Evolutionary conservation across 2,888 invertebrate species (phyloP), one percentile per base, ranked within the genome.

Genomic region (Cephus sareptanus): DNA sequence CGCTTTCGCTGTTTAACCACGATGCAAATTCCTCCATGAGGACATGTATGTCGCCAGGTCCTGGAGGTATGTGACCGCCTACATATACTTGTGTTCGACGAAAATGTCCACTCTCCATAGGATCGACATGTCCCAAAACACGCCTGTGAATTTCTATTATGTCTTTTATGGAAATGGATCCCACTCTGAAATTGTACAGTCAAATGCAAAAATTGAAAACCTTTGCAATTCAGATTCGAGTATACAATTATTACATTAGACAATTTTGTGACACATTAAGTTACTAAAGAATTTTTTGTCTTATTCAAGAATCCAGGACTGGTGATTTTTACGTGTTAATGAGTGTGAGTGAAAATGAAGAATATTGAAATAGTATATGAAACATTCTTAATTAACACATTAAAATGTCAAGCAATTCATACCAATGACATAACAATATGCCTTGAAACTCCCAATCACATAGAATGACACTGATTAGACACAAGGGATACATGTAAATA

Each of bases 101-200:
- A 88, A 98, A 96, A 77, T 95, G 94, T 1, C 99, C 99, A 1
- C 98, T 97, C 90, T 97, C 96, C 3, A 97, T 92, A 0, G 98
- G 98, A 92, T 99, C 98, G 0, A 98, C 98, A 92, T 97, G 98
- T 0, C 99, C 99, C 86, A 99, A 92, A 0, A 99, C 98, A 83
- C 98, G 94, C 81, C 95, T 94, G 90, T 99, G 99, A 85, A 99
- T 97, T 87, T 98, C 97, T 77, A 98, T 91, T 82, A 99, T 96
- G 90, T 99, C 98, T 70, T 96, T 94, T 79, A 98, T 93, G 0
- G 95, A 95, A 71, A 98, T 95, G 76, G 94, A 94, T 79, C 97
- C 95, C 82, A 97, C 93, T 87, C 96, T 94, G 80, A 30, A 87
- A 86, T 76, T 3, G 23, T 56, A 23, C 0, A 23, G 23, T 56